phyloP scores from a whole-genome alignment of 1,140 invertebrate genomes.

The Hestina assimilis region DNA sequence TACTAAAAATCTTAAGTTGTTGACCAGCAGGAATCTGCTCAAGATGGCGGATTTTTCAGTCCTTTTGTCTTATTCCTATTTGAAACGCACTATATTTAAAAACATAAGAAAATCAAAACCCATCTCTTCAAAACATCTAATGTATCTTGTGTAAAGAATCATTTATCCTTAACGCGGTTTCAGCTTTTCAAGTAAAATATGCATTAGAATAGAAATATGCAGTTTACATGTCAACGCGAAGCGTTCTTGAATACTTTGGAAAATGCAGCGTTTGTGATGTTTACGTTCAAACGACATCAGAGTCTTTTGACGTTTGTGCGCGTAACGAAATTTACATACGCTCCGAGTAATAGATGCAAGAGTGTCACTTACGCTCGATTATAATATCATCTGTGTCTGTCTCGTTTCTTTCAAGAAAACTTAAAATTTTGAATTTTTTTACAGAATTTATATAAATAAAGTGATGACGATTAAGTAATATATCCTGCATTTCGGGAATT shows the following conservation, averaged over 20 bases:
- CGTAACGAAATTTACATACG: constrained; percentile 9
- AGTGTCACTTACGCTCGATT: background rate
- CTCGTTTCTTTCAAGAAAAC: too few relatives aligned
- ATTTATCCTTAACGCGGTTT: background rate
- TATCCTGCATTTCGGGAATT: too few relatives aligned
- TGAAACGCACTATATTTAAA: too few relatives aligned
- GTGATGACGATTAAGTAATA: too few relatives aligned
- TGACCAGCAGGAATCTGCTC: too few relatives aligned
- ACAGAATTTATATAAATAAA: too few relatives aligned
- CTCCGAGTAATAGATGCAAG: constrained; percentile 5
- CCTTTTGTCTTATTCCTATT: too few relatives aligned
- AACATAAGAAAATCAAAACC: too few relatives aligned
- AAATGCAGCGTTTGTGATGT: constrained; percentile 5
- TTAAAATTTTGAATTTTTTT: too few relatives aligned
- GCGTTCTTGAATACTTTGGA: constrained; percentile 9
- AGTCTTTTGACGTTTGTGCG: constrained; percentile 5
- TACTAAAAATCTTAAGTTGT: too few relatives aligned
- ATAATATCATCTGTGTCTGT: too few relatives aligned
- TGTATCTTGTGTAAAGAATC: background rate
- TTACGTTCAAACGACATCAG: constrained; percentile 9
- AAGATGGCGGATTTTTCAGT: too few relatives aligned
- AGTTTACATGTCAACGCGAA: constrained; percentile 2
- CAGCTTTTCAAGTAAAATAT: background rate
- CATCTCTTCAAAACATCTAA: background rate
- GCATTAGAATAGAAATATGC: constrained; percentile 6